Evolutionary conservation across 1,140 invertebrate genomes (phyloP).

Genomic region (Archivesica marissinica): DNA sequence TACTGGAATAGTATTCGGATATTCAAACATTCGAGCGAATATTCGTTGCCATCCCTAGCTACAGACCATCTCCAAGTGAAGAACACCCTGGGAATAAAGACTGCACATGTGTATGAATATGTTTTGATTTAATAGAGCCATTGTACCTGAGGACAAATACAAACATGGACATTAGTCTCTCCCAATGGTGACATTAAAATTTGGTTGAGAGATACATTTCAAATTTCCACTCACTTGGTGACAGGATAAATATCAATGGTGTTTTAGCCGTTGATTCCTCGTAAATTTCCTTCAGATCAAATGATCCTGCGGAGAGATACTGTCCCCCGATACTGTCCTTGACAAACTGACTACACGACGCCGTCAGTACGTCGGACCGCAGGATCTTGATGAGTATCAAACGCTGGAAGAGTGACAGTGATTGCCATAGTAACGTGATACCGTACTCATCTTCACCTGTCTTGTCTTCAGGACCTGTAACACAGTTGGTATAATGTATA

Average conservation of each 20-base stretch:
- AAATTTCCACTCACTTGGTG: slow-evolving; percentile 77
- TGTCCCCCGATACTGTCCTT: slow-evolving; percentile 76
- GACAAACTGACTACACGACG: slow-evolving; percentile 78
- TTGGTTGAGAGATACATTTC: no score
- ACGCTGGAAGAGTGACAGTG: slow-evolving; percentile 77
- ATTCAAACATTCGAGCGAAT: no score
- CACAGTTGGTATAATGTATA: neutral
- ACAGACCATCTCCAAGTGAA: no score
- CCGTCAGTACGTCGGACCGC: slow-evolving; percentile 74
- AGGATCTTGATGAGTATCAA: slow-evolving; percentile 81
- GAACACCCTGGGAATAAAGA: no score
- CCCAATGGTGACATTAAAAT: no score
- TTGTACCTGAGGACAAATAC: no score
- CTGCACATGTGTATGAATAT: no score
- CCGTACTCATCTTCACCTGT: slow-evolving; percentile 37
- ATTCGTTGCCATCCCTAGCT: no score
- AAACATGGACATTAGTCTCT: no score
- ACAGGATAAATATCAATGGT: slow-evolving; percentile 81
- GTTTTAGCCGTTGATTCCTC: slow-evolving; percentile 79
- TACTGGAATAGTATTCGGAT: no score
- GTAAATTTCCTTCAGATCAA: slow-evolving; percentile 82
- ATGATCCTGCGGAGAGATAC: slow-evolving; percentile 78
- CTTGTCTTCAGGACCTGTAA: slow-evolving; percentile 34
- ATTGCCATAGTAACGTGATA: slow-evolving; percentile 76
- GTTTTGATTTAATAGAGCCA: no score